Percentiles rank a stretch among this genome's conserved stretches.
Conservation (phyloP, 2,888 invertebrate genomes). For the Drosophila austrosaltans region DNA sequence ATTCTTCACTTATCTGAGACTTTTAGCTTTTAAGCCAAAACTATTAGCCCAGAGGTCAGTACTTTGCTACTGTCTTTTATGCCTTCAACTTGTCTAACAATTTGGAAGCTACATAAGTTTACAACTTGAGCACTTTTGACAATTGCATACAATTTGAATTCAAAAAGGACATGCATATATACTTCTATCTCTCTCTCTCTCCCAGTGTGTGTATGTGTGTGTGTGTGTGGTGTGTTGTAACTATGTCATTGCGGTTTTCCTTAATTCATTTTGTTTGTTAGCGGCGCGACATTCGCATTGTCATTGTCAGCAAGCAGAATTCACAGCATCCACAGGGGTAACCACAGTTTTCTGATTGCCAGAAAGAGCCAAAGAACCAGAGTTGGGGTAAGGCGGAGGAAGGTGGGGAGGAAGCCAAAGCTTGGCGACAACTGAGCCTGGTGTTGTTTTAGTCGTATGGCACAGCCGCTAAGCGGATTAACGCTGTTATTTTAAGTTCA, state of each 20-base stretch:
- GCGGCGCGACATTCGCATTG: conserved; percentile 59
- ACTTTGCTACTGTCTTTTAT: conserved; percentile 10
- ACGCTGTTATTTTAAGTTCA: conserved; percentile 79
- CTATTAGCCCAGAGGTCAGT: conserved; percentile 17
- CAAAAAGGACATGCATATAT: conserved; percentile 1
- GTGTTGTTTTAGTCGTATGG: conserved; percentile 71
- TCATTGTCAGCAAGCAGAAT: conserved; percentile 50
- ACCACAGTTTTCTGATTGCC: conserved; percentile 57
- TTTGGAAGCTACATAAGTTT: conserved; percentile 14
- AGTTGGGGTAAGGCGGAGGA: neutral
- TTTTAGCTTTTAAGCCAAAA: conserved; percentile 8
- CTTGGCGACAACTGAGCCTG: conserved; percentile 44
- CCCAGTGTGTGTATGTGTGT: conserved; percentile 12
- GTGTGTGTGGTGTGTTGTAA: conserved; percentile 54
- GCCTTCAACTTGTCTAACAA: conserved; percentile 18
- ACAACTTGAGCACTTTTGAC: conserved; percentile 12
- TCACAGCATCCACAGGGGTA: conserved; percentile 50
- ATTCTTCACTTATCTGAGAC: conserved; percentile 3
- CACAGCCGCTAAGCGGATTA: conserved; percentile 73
- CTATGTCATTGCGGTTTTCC: conserved; percentile 76
- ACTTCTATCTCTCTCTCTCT: neutral
- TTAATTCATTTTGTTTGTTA: conserved; percentile 78
- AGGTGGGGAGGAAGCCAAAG: neutral
- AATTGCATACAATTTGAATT: conserved; percentile 20
- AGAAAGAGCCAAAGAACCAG: neutral